Evolutionary conservation across 1,140 invertebrate genomes (phyloP).

Genomic region (Brachionus manjavacas): DNA sequence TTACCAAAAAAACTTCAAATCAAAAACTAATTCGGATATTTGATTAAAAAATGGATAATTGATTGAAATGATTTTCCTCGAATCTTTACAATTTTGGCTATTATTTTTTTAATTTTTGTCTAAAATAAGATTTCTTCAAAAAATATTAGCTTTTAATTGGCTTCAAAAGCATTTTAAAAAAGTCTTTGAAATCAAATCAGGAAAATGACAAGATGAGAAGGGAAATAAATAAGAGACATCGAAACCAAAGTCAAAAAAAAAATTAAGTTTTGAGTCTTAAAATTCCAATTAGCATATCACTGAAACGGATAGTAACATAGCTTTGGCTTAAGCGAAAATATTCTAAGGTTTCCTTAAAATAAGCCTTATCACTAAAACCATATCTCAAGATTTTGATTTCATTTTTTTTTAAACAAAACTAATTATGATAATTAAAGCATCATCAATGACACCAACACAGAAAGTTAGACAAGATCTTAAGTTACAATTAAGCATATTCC

Average conservation of each 20-base stretch:
- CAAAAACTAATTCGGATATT: neutral
- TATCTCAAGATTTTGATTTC: neutral
- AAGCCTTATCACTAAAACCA: constrained; percentile 8
- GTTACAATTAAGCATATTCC: constrained; percentile 15
- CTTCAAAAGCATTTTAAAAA: neutral
- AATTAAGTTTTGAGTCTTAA: neutral
- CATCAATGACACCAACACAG: constrained; percentile 2
- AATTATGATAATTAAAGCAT: constrained; percentile 34
- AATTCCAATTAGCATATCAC: constrained; percentile 31
- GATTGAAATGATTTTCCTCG: neutral
- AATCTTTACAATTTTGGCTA: neutral
- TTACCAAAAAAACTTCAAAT: neutral
- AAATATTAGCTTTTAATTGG: neutral
- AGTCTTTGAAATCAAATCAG: neutral
- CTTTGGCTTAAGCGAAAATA: neutral
- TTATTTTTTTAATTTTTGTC: neutral
- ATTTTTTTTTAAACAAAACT: neutral
- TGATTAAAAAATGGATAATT: neutral
- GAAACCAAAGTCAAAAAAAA: neutral
- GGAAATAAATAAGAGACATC: neutral
- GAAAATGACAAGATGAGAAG: neutral
- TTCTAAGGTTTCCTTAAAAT: constrained; percentile 3
- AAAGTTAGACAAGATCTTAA: constrained; percentile 20
- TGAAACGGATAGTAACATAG: constrained; percentile 15
- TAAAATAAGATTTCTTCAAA: neutral